These are phyloP conservation scores for Nematolebias whitei DNA, from an alignment of 2,113 vertebrate species.

Conservation along the genomic window DNA sequence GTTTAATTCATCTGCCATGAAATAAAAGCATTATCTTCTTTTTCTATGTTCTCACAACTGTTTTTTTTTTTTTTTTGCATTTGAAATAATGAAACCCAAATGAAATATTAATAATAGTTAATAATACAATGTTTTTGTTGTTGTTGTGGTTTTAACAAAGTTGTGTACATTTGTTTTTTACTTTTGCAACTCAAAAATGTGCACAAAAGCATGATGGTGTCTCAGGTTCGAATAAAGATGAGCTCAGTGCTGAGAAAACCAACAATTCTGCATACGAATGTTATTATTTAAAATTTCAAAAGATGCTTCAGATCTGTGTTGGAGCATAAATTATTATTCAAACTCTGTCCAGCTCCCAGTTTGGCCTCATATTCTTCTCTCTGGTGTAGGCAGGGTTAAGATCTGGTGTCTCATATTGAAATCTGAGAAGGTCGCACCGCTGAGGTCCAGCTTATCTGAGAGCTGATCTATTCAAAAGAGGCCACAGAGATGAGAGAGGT, in stretches of 20 bases:
- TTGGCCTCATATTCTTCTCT: conserved; percentile 7
- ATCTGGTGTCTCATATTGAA: conserved; percentile 64
- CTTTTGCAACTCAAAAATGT: conserved; percentile 54
- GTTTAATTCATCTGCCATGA: no score
- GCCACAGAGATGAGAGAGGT: conserved; percentile 62
- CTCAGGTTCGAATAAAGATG: not conserved
- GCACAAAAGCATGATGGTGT: not conserved
- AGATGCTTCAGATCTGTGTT: conserved; percentile 21
- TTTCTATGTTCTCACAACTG: no score
- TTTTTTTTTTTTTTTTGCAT: no score
- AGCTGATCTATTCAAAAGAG: conserved; percentile 63
- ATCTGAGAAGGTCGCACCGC: conserved; percentile 50
- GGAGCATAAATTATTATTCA: conserved; percentile 14
- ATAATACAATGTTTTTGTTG: no score
- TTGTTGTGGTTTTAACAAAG: not conserved
- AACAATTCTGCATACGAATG: not conserved
- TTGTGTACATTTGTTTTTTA: conserved; percentile 4
- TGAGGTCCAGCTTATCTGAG: conserved; percentile 40
- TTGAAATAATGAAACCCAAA: no score
- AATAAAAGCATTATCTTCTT: no score
- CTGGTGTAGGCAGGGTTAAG: conserved; percentile 48
- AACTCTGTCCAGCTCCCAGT: not conserved
- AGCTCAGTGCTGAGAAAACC: not conserved
- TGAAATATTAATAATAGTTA: not conserved
- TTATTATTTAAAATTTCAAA: conserved; percentile 26